These are phyloP conservation scores for Mesodorylaimus sp. DNA, from an alignment of 2,888 invertebrate species.

Conservation along the genomic window DNA sequence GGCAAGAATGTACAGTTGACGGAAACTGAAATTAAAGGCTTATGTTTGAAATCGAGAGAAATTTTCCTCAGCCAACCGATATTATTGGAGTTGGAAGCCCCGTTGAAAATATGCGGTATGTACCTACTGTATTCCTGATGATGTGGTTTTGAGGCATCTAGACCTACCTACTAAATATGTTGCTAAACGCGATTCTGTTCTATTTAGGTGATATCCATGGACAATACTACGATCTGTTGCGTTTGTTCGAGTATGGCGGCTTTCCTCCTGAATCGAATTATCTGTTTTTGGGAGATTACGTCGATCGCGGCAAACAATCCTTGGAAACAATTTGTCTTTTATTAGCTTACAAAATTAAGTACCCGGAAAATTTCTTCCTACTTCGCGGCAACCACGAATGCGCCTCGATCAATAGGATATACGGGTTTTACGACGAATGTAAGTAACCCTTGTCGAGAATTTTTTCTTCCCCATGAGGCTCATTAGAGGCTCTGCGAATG, in stretches of 20 bases:
- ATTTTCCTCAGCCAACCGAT: slow-evolving; percentile 97
- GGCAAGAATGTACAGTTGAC: slow-evolving; percentile 98
- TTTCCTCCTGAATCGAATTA: slow-evolving; percentile 98
- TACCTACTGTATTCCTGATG: too few species aligned
- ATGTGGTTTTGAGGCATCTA: too few species aligned
- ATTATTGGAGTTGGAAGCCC: slow-evolving; percentile 89
- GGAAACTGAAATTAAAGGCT: slow-evolving; percentile 88
- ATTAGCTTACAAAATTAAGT: slow-evolving; percentile 84
- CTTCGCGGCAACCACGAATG: slow-evolving; percentile 94
- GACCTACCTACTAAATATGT: too few species aligned
- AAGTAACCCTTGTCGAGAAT: too few species aligned
- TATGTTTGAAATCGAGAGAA: slow-evolving; percentile 93
- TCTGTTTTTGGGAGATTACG: slow-evolving; percentile 91
- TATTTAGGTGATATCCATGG: slow-evolving; percentile 97
- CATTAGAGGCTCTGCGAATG: too few species aligned
- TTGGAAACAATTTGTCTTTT: slow-evolving; percentile 37
- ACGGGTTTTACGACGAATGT: slow-evolving; percentile 96
- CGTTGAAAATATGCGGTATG: slow-evolving; percentile 98
- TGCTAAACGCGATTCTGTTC: too few species aligned
- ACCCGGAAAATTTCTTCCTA: slow-evolving; percentile 68
- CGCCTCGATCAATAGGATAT: slow-evolving; percentile 95
- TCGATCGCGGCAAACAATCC: slow-evolving; percentile 89
- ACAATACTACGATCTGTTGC: slow-evolving; percentile 90
- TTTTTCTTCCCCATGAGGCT: too few species aligned
- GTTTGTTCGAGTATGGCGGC: slow-evolving; percentile 93